A percentile compares a stretch with the other conserved stretches of the same genome.
Conservation (phyloP, 2,888 invertebrate species). For the Spicauda simplicius region DNA sequence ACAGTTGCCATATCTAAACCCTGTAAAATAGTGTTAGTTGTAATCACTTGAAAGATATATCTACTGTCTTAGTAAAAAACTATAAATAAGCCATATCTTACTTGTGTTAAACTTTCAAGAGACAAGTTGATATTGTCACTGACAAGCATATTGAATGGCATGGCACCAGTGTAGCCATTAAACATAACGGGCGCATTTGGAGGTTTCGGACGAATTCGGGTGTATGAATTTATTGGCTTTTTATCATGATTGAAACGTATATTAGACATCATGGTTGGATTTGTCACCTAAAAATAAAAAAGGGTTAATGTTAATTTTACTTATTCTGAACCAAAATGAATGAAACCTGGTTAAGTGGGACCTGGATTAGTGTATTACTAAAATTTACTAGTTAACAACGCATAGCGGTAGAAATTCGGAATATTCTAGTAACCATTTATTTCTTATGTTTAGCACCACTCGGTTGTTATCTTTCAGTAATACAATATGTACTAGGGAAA, state of each 20-base stretch:
- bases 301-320: too few relatives aligned
- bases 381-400: too few relatives aligned
- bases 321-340: too few relatives aligned
- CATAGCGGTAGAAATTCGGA: too few relatives aligned
- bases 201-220: slow-evolving; percentile 56
- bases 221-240: slow-evolving; percentile 41
- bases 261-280: slow-evolving; percentile 48
- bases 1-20: slow-evolving; percentile 73
- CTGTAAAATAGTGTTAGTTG: slow-evolving; percentile 48
- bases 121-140: slow-evolving; percentile 78
- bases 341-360: too few relatives aligned
- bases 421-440: too few relatives aligned
- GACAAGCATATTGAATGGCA: slow-evolving; percentile 47
- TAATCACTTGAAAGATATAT: too few relatives aligned
- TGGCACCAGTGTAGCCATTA: slow-evolving; percentile 61
- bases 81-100: slow-evolving; percentile 44
- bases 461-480: too few relatives aligned
- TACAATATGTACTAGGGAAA: too few relatives aligned
- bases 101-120: slow-evolving; percentile 78
- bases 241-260: slow-evolving; percentile 55
- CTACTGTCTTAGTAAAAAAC: too few relatives aligned
- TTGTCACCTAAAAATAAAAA: slow-evolving; percentile 47
- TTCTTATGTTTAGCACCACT: too few relatives aligned
- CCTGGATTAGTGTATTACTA: too few relatives aligned
- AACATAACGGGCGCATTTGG: slow-evolving; percentile 50